Conservation (phyloP, 2,113 vertebrate genomes). For the Microtus pennsylvanicus region DNA sequence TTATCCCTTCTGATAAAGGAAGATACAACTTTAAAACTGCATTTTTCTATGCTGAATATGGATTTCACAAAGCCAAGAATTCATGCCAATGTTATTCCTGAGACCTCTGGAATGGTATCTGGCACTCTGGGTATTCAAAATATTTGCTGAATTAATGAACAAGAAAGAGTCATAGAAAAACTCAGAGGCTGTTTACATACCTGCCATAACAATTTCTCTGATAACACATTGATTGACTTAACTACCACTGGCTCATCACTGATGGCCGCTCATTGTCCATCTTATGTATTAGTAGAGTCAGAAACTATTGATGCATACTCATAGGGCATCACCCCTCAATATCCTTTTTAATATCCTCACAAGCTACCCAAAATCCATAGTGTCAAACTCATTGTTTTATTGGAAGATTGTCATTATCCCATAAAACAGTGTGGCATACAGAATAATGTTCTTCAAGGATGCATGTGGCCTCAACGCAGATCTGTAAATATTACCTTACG, state of each 20-base stretch:
- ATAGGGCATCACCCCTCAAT: too few relatives aligned
- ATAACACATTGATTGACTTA: too few relatives aligned
- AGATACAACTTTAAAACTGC: background rate
- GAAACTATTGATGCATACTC: too few relatives aligned
- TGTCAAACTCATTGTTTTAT: background rate
- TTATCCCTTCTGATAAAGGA: background rate
- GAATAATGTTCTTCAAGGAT: background rate
- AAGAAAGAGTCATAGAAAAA: background rate
- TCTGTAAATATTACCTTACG: background rate
- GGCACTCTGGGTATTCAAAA: background rate
- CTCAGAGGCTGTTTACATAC: background rate
- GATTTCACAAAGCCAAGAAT: background rate
- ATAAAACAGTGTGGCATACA: background rate
- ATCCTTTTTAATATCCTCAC: too few relatives aligned
- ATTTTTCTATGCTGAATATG: background rate
- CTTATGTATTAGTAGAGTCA: too few relatives aligned
- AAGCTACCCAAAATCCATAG: too few relatives aligned
- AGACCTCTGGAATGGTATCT: background rate
- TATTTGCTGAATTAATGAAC: conserved; percentile 41
- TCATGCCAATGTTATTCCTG: background rate
- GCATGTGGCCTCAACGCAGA: background rate
- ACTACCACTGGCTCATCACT: too few relatives aligned
- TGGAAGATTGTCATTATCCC: background rate
- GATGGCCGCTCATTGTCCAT: too few relatives aligned
- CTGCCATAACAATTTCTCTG: background rate